Conservation (phyloP, 1,140 invertebrate species). For the Platyscapa corneri region DNA sequence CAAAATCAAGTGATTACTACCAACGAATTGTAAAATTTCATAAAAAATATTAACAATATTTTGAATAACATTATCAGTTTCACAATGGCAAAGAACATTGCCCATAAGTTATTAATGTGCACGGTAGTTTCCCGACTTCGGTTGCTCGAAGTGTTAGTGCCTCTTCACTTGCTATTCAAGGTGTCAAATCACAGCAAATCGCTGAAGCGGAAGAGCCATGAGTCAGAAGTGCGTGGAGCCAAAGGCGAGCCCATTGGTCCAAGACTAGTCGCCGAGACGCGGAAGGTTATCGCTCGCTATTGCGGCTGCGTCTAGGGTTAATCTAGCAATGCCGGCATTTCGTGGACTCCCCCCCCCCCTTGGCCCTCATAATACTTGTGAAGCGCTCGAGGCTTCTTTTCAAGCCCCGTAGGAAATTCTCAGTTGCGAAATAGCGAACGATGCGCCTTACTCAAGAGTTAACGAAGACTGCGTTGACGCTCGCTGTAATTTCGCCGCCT, state of each 20-base stretch:
- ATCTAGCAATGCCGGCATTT: neutral
- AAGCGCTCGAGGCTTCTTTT: too few species aligned
- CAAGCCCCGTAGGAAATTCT: neutral
- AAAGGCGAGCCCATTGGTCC: neutral
- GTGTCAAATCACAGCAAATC: neutral
- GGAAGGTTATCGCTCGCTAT: neutral
- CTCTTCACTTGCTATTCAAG: too few species aligned
- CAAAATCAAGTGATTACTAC: too few species aligned
- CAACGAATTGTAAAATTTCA: too few species aligned
- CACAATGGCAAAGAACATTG: too few species aligned
- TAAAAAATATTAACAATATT: too few species aligned
- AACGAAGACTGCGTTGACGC: slow-evolving; percentile 35
- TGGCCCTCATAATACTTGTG: too few species aligned
- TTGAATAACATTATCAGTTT: too few species aligned
- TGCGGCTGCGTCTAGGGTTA: neutral
- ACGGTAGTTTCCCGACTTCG: too few species aligned
- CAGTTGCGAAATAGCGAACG: slow-evolving; percentile 3
- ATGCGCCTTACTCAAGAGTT: slow-evolving; percentile 29
- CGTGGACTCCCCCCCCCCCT: neutral
- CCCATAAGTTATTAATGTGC: too few species aligned
- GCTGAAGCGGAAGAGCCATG: neutral
- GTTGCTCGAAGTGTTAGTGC: too few species aligned
- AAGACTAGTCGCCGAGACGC: neutral
- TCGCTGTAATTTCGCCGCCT: slow-evolving; percentile 48
- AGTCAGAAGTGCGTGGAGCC: too few species aligned